Evolutionary conservation across 2,888 invertebrate genomes (phyloP).

Genomic region (Dastarcus helophoroides): DNA sequence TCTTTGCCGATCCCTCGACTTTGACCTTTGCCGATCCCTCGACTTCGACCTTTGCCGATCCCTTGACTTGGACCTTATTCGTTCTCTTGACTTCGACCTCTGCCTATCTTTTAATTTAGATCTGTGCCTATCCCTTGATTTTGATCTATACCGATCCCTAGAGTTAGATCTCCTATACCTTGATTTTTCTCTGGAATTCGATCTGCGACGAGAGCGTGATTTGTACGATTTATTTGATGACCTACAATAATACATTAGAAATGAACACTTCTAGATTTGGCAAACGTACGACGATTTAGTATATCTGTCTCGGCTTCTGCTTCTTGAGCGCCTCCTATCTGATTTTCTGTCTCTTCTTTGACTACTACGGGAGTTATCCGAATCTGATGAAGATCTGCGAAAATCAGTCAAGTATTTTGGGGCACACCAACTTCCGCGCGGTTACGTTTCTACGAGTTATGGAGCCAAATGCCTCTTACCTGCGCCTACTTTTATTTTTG

Average conservation of each 20-base stretch:
- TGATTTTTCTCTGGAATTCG: conserved; percentile 22
- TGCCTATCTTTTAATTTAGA: conserved; percentile 12
- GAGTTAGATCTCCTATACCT: conserved; percentile 15
- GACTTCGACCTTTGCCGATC: conserved; percentile 14
- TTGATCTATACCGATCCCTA: conserved; percentile 9
- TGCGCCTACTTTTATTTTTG: conserved; percentile 31
- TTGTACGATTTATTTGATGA: conserved; percentile 20
- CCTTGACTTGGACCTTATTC: conserved; percentile 11
- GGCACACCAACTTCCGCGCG: neutral
- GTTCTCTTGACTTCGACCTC: neutral
- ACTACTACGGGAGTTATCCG: conserved; percentile 11
- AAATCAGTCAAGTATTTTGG: neutral
- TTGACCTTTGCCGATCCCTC: conserved; percentile 15
- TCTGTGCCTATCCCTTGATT: conserved; percentile 7
- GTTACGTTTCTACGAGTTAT: neutral
- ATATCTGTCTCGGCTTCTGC: conserved; percentile 26
- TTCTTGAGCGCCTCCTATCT: conserved; percentile 23
- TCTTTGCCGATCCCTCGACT: conserved; percentile 17
- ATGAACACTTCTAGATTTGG: conserved; percentile 3
- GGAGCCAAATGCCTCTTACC: conserved; percentile 28
- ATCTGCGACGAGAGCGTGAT: conserved; percentile 20
- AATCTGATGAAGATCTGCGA: conserved; percentile 29
- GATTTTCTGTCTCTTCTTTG: conserved; percentile 21
- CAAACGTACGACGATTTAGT: conserved; percentile 24
- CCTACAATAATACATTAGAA: conserved; percentile 5